Evolutionary conservation across 1,140 invertebrate species (phyloP).

Genomic region (Ceratitis capitata): DNA sequence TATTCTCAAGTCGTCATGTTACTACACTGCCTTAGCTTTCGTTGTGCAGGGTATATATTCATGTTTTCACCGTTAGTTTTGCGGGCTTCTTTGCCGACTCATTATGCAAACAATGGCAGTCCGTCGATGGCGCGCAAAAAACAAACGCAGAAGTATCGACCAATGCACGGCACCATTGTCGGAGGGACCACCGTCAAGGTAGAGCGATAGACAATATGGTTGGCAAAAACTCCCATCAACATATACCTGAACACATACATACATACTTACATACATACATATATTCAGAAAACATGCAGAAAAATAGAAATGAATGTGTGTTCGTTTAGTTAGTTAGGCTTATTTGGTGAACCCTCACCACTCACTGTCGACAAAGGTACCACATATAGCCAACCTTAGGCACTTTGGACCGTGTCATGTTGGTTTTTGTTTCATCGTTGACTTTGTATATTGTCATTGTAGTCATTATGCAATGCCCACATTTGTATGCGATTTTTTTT

Average conservation of each 20-base stretch:
- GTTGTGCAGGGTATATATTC: not conserved
- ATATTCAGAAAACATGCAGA: too few species aligned
- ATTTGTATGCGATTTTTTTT: constrained; percentile 15
- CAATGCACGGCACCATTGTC: not conserved
- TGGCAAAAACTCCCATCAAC: not conserved
- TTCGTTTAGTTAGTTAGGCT: not conserved
- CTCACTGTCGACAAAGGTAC: not conserved
- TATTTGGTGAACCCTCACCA: not conserved
- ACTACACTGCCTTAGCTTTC: not conserved
- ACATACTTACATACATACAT: not conserved
- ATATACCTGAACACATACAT: not conserved
- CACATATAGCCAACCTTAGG: not conserved
- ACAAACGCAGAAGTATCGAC: not conserved
- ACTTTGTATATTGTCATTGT: not conserved
- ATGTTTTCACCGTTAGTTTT: constrained; percentile 31
- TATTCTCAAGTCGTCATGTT: not conserved
- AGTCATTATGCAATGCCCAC: not conserved
- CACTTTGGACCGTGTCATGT: not conserved
- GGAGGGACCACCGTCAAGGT: not conserved
- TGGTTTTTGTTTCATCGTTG: not conserved
- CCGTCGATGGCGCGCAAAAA: not conserved
- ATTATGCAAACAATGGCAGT: constrained; percentile 22
- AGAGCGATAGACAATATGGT: not conserved
- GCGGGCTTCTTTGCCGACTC: constrained; percentile 4
- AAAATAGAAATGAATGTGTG: not conserved